Conservation (phyloP, 2,888 invertebrate genomes). For the Colostygia pectinataria region DNA sequence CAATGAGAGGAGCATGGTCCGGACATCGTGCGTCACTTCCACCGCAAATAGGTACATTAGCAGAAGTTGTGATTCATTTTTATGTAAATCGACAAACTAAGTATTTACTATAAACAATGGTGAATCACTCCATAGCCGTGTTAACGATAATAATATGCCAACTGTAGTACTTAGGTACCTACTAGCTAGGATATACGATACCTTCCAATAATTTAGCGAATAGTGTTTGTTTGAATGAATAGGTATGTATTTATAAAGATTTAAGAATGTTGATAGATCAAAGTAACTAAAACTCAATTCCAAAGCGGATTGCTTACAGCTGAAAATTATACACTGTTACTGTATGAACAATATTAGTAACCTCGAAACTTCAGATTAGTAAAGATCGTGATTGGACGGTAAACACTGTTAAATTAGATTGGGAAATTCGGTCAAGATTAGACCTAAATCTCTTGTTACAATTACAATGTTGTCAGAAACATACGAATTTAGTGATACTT, state of each 20-base stretch:
- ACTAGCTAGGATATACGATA: constrained; percentile 10
- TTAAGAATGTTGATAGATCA: constrained; percentile 11
- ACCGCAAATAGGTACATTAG: constrained; percentile 21
- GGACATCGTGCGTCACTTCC: constrained; percentile 32
- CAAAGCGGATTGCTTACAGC: constrained; percentile 17
- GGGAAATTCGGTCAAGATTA: constrained; percentile 36
- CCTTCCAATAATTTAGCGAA: constrained; percentile 14
- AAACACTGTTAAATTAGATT: constrained; percentile 48
- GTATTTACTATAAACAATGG: constrained; percentile 39
- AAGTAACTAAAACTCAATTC: constrained; percentile 7
- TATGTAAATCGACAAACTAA: constrained; percentile 26
- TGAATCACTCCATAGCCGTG: constrained; percentile 29
- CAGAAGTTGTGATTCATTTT: constrained; percentile 34
- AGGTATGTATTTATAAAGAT: constrained; percentile 14
- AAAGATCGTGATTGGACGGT: constrained; percentile 46
- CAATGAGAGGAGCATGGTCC: constrained; percentile 13
- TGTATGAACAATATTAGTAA: constrained; percentile 33
- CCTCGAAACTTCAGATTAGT: constrained; percentile 44
- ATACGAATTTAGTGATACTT: not conserved
- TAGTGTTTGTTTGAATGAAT: constrained; percentile 18
- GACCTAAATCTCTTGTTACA: constrained; percentile 20
- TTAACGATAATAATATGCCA: constrained; percentile 33
- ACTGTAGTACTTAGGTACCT: constrained; percentile 22
- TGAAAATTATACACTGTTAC: constrained; percentile 29
- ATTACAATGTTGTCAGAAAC: constrained; percentile 23